Evolutionary conservation across 1,140 invertebrate genomes (phyloP).

Genomic region (Acyrthosiphon pisum): DNA sequence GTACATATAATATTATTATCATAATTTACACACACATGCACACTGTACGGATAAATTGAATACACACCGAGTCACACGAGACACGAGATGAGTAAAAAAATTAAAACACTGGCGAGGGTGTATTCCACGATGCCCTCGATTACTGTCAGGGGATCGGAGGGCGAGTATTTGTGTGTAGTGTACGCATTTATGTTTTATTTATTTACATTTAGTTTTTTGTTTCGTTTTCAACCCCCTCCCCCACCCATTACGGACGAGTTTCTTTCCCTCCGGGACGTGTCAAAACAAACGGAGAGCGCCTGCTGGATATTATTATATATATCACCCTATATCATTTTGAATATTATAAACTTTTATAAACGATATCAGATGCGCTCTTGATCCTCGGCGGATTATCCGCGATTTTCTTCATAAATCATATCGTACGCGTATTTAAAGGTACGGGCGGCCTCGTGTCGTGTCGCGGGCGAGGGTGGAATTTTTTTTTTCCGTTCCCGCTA

Average conservation of each 20-base stretch:
- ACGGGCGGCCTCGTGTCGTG: neutral
- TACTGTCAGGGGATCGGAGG: neutral
- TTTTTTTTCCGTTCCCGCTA: neutral
- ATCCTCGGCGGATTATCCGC: constrained; percentile 45
- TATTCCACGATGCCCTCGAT: neutral
- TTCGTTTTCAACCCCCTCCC: neutral
- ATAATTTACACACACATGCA: neutral
- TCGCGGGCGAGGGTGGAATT: constrained; percentile 48
- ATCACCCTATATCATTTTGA: neutral
- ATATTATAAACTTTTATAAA: constrained; percentile 1
- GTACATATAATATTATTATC: neutral
- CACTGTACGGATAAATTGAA: neutral
- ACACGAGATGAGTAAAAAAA: neutral
- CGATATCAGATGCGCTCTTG: constrained; percentile 55
- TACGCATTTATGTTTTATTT: neutral
- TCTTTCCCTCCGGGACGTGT: neutral
- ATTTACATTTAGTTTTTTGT: neutral
- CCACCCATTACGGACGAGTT: neutral
- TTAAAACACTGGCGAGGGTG: constrained; percentile 21
- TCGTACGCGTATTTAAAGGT: neutral
- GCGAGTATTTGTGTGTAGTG: neutral
- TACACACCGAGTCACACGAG: neutral
- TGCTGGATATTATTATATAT: neutral
- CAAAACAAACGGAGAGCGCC: constrained; percentile 44
- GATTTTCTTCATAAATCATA: constrained; percentile 57